Evolutionary conservation across 1,140 invertebrate genomes (phyloP).

Genomic region (Uloborus diversus): DNA sequence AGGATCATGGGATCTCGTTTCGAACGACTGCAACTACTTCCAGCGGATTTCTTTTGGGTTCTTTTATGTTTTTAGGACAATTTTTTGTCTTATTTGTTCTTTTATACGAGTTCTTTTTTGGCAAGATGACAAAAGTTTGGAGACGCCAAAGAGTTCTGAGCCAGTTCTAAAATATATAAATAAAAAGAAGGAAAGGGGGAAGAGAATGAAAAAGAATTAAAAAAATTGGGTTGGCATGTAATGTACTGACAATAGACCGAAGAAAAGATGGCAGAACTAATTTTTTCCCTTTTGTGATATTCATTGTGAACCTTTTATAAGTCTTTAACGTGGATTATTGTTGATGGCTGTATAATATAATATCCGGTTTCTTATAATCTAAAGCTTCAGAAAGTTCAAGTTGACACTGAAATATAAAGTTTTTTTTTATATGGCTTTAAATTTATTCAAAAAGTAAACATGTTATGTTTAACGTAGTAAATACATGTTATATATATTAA

Average conservation of each 20-base stretch:
- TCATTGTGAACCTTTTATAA: neutral
- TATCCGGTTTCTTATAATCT: neutral
- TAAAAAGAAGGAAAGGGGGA: conserved; percentile 1
- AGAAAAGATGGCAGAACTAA: neutral
- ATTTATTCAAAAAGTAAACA: too few relatives aligned
- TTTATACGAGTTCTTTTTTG: conserved; percentile 29
- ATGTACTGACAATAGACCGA: conserved; percentile 27
- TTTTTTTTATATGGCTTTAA: too few relatives aligned
- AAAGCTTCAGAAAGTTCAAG: too few relatives aligned
- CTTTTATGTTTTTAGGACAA: neutral
- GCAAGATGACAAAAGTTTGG: conserved; percentile 49
- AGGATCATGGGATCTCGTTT: conserved; percentile 44
- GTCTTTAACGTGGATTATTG: neutral
- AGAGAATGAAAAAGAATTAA: conserved; percentile 13
- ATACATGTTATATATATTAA: too few relatives aligned
- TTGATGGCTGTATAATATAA: neutral
- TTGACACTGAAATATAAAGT: too few relatives aligned
- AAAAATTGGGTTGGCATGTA: neutral
- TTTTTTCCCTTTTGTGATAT: neutral
- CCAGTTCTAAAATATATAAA: too few relatives aligned
- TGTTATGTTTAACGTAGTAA: too few relatives aligned
- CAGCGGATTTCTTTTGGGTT: neutral
- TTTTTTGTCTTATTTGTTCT: neutral
- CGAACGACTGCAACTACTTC: conserved; percentile 44
- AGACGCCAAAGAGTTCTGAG: conserved; percentile 35